Evolutionary conservation across 2,113 vertebrate species (phyloP).

Genomic region (Coracopsis vasa): DNA sequence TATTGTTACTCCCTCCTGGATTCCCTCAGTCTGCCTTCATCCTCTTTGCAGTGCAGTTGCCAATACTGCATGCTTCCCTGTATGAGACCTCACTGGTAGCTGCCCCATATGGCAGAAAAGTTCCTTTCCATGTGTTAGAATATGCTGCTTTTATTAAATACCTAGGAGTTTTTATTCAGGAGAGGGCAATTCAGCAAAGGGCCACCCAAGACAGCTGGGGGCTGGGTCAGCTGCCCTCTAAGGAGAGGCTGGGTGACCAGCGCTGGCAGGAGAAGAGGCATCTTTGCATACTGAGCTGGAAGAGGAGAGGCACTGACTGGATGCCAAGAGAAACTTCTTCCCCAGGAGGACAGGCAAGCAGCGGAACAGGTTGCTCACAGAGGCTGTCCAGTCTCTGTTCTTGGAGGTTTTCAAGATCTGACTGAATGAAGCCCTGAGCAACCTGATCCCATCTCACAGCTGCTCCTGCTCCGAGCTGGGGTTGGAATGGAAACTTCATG

Average conservation of each 20-base stretch:
- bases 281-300: background rate
- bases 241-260: background rate
- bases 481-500: background rate
- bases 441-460: background rate
- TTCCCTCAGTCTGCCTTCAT: background rate
- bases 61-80: accelerated
- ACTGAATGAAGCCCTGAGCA: background rate
- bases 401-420: background rate
- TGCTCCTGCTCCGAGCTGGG: background rate
- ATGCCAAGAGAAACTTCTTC: background rate
- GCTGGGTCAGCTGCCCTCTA: background rate
- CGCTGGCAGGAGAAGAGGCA: background rate
- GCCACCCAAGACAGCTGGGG: accelerated
- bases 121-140: background rate
- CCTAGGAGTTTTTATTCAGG: background rate
- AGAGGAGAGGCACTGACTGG: background rate
- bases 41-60: background rate
- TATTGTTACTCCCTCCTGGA: background rate
- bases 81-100: background rate
- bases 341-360: background rate
- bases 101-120: background rate
- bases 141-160: background rate
- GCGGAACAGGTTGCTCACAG: background rate
- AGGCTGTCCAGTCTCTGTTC: background rate
- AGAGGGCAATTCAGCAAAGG: background rate